Evolutionary conservation across 2,797 vertebrate genomes (phyloP).

Genomic region (Chiroxiphia lanceolata): DNA sequence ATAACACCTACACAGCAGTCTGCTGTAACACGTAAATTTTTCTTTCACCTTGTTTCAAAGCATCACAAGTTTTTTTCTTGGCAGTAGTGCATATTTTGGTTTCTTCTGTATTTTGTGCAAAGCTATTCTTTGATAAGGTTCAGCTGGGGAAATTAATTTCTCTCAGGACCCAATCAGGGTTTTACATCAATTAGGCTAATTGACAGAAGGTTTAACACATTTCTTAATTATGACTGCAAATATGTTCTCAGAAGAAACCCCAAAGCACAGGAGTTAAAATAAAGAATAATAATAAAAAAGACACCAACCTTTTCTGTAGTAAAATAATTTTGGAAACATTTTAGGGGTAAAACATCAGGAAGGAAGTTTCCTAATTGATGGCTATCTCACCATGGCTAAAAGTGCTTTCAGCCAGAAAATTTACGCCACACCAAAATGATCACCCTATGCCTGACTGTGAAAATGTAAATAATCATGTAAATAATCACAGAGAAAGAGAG

Average conservation of each 20-base stretch:
- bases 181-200: slow-evolving; percentile 71
- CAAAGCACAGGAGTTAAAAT: not conserved
- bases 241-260: slow-evolving; percentile 40
- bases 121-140: slow-evolving; percentile 59
- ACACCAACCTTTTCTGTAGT: not conserved
- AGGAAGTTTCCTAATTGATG: not conserved
- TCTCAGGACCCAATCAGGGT: slow-evolving; percentile 45
- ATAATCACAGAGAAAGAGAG: not conserved
- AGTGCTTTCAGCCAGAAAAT: not conserved
- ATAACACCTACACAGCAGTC: not conserved
- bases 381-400: not conserved
- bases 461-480: not conserved
- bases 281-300: not conserved
- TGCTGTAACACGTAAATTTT: not conserved
- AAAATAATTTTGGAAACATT: slow-evolving; percentile 18
- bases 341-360: not conserved
- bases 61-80: not conserved
- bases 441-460: not conserved
- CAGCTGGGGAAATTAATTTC: slow-evolving; percentile 49
- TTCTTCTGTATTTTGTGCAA: slow-evolving; percentile 34
- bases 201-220: slow-evolving; percentile 67
- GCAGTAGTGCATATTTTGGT: slow-evolving; percentile 4
- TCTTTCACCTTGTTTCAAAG: slow-evolving; percentile 5
- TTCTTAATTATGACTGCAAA: slow-evolving; percentile 70
- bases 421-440: not conserved